Base-by-base conservation (phyloP, 92 coral and sea anemone species). In the Chrysogorgia sp. region DNA sequence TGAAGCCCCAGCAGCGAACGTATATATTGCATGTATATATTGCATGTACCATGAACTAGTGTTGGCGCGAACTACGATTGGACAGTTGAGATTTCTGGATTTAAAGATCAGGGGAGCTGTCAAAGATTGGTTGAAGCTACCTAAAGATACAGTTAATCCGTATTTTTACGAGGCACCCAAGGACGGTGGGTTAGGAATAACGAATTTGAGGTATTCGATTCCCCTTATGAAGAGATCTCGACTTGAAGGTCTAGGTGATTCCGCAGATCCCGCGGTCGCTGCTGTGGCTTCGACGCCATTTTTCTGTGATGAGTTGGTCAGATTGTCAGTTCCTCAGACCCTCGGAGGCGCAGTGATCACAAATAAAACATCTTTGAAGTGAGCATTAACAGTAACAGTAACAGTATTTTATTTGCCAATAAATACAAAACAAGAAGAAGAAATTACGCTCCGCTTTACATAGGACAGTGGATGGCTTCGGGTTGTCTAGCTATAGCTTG, bases 1-100 rank as follows among this genome's bases (percentile, higher is more conserved):
- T 77, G 65, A 69, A 84, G 75, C 88, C 84, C 3, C 88, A 77
- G 26, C 84, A 78, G 60, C 48, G 63, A 5, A 20, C 77, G 8
- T 77, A 58, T 40, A 57, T 56, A 5, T 34, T 50, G 15, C 28
- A 25, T 29, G 21, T 2, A 15, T 31, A 77, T 31, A 58, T 84
- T 14, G 1, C 77, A 7, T 59, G 34, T 40, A 30, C 2, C 88
- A 84, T 29, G 59, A 78, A 34, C 28, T 84, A 12, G 70, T 64
- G 1, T 37, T 79, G 1, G 25, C 81, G 0, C 32, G 65, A 1
- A 0, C 25, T 0, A 21, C 65, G 0, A 3, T 7, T n/a, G 17
- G 58, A 7, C 47, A 20, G 28, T 75, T 79, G 0, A 26, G 10
- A 0, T 79, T 82, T 60, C 71, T 69, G 5, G 76, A 70, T 30